Evolutionary conservation across 2,797 vertebrate genomes (phyloP).

Genomic region (Hafferia zeledoni): DNA sequence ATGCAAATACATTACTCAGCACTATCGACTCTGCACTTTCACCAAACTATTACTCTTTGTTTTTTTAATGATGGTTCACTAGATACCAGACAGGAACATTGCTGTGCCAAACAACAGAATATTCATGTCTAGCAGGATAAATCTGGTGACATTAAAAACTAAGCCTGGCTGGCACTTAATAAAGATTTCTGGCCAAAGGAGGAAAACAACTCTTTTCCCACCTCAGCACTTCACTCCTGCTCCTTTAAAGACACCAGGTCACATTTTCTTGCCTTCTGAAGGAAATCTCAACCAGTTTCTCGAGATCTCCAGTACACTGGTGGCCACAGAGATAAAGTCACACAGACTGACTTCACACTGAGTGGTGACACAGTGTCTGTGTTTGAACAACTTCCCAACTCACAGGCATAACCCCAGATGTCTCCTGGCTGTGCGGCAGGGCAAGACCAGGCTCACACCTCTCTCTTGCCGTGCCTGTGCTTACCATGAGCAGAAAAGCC

Average conservation of each 20-base stretch:
- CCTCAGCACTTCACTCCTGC: neutral
- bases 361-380: fast-evolving
- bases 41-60: conserved; percentile 23
- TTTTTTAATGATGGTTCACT: neutral
- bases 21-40: neutral
- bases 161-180: neutral
- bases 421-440: neutral
- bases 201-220: neutral
- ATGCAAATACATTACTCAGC: conserved; percentile 44
- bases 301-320: neutral
- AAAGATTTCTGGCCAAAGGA: neutral
- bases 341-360: neutral
- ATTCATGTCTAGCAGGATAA: neutral
- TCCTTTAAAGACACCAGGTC: neutral
- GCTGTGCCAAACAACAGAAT: neutral
- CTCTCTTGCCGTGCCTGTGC: fast-evolving
- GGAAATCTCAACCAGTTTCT: neutral
- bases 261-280: neutral
- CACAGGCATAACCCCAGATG: neutral
- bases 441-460: neutral
- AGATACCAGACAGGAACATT: conserved; percentile 1
- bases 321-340: fast-evolving
- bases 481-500: neutral
- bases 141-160: neutral
- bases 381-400: neutral